Evolutionary conservation across 1,140 invertebrate genomes (phyloP).

Genomic region (Polyergus mexicanus): DNA sequence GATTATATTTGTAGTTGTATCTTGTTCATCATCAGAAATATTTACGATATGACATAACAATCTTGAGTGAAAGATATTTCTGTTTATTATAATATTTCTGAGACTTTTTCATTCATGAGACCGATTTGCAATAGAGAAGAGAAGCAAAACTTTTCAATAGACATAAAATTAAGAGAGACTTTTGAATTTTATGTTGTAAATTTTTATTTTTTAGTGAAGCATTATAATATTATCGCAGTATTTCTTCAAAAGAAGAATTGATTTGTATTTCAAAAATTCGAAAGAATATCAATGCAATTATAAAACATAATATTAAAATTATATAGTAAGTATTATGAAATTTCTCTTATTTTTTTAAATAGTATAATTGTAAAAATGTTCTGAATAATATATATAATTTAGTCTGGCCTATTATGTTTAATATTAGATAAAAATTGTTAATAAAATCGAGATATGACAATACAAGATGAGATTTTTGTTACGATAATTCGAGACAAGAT

Average conservation of each 20-base stretch:
- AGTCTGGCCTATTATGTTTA: too few species aligned
- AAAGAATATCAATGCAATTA: background rate
- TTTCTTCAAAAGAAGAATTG: background rate
- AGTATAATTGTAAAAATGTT: background rate
- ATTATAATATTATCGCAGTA: background rate
- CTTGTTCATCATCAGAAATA: background rate
- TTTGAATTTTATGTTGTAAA: background rate
- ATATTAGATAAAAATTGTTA: too few species aligned
- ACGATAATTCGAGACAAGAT: too few species aligned
- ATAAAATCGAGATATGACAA: too few species aligned
- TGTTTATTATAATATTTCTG: background rate
- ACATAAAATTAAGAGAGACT: too few species aligned
- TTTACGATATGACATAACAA: background rate
- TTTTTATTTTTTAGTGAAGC: background rate
- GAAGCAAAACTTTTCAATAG: too few species aligned
- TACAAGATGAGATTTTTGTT: too few species aligned
- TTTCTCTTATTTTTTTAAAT: background rate
- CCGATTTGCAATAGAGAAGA: background rate
- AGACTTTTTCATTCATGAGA: background rate
- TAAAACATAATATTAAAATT: background rate
- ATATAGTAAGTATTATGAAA: background rate
- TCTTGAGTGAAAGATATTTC: background rate
- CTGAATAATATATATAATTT: too few species aligned
- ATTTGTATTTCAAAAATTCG: background rate
- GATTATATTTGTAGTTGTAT: background rate